Evolutionary conservation across 2,888 invertebrate species (phyloP).

Genomic region (Ormia ochracea): DNA sequence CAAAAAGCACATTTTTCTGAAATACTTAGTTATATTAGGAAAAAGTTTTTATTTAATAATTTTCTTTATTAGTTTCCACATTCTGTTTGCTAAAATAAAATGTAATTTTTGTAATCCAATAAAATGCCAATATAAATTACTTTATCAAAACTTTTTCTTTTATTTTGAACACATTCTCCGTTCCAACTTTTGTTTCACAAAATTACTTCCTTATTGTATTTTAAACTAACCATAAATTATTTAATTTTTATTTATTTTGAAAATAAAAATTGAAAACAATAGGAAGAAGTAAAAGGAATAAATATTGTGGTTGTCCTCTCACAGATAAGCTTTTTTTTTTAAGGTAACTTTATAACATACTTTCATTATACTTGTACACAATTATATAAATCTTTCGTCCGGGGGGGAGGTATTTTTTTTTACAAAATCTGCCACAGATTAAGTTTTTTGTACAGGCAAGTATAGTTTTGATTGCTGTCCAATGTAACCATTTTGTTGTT

Average conservation of each 20-base stretch:
- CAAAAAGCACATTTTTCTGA: too few relatives aligned
- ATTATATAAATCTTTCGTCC: not conserved
- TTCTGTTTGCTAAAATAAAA: not conserved
- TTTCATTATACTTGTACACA: not conserved
- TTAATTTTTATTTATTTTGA: slow-evolving; percentile 34
- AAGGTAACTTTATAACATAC: not conserved
- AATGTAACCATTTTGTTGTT: too few relatives aligned
- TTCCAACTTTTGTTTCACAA: slow-evolving; percentile 3
- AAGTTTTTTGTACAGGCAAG: too few relatives aligned
- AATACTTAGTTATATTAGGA: too few relatives aligned
- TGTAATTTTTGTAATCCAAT: slow-evolving; percentile 37
- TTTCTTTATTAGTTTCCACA: not conserved
- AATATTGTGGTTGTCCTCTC: not conserved
- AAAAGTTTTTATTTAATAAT: not conserved
- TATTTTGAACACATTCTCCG: not conserved
- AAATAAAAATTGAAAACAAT: not conserved
- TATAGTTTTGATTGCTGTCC: too few relatives aligned
- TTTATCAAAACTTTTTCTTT: slow-evolving; percentile 33
- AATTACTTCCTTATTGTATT: slow-evolving; percentile 57
- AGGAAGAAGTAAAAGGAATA: not conserved
- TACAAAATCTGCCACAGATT: too few relatives aligned
- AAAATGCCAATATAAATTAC: slow-evolving; percentile 55
- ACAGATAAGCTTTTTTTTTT: not conserved
- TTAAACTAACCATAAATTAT: slow-evolving; percentile 56
- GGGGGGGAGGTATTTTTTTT: too few relatives aligned